Base-by-base conservation (phyloP, 2,797 vertebrate species). In the Melopsittacus undulatus region DNA sequence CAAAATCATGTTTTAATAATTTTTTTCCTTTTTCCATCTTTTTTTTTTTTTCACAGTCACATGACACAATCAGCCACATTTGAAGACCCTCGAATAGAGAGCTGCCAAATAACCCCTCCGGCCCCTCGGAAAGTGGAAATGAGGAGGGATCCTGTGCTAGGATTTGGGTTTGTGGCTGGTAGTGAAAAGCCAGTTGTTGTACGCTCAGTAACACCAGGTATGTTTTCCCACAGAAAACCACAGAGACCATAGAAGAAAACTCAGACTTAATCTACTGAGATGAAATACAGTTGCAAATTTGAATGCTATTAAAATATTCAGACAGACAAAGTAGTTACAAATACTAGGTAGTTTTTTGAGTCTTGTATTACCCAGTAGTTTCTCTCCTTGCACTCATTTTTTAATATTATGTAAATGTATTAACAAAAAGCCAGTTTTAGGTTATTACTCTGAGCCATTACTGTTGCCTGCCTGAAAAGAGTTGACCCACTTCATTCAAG, bases 141-240 rank as follows among this genome's bases (percentile, higher is more conserved):
- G 99, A 98, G 99, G 98, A 98, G 99, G 94, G 99, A 99, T 97
- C 99, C 99, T 18, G 99, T 99, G 83, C 98, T 99, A 94, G 99
- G 99, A 94, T 99, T 99, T 95, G 99, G 99, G 95, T 99, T 99
- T 68, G 99, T 99, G 97, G 99, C 99, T 82, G 99, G 99, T 96
- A 99, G 99, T 97, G 99, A 99, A 97, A 99, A 99, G 97, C 99
- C 99, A 30, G 99, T 99, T 97, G 99, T 99, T 91, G 99, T 99
- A 80, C 99, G 99, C 80, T 99, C 99, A 72, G 99, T 99, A 91
- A 99, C 99, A 83, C 99, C 99, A 99, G 99, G 99, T 99, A 97
- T 97, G 98, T 83, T 64, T 92, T 78, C 29, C 11, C 11, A n/a
- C n/a, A n/a, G n/a, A n/a, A n/a, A n/a, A n/a, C n/a, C n/a, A n/a